Conservation (phyloP, 2,888 invertebrate species). For the Priocnemis perturbator region DNA sequence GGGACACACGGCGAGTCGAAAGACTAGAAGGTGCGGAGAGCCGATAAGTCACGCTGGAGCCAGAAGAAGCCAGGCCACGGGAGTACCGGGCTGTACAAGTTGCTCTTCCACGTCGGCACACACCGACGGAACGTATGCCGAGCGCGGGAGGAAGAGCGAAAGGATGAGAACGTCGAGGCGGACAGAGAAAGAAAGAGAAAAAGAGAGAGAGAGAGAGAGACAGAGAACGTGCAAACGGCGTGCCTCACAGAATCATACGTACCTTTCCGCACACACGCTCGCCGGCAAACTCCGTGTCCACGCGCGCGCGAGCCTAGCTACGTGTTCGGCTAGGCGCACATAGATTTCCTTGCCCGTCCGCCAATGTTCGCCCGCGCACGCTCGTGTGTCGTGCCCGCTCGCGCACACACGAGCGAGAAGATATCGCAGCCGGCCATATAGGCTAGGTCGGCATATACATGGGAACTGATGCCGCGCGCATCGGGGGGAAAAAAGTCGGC, state of each 20-base stretch:
- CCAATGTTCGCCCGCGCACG: conserved; percentile 35
- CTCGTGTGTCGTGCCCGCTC: conserved; percentile 24
- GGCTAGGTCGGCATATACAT: conserved; percentile 69
- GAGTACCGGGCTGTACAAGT: conserved; percentile 57
- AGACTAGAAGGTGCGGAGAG: conserved; percentile 51
- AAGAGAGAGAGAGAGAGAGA: conserved; percentile 29
- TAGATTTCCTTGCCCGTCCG: conserved; percentile 2
- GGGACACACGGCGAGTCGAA: conserved; percentile 27
- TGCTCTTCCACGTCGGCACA: conserved; percentile 47
- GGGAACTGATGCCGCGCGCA: conserved; percentile 67
- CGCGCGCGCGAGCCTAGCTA: too few species aligned
- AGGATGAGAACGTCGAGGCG: conserved; percentile 10
- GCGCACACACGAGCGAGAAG: conserved; percentile 39
- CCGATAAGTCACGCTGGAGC: conserved; percentile 66
- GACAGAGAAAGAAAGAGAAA: conserved; percentile 22
- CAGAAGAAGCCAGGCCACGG: conserved; percentile 43
- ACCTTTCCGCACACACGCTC: neutral
- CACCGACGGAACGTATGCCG: conserved; percentile 8
- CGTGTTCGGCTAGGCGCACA: conserved; percentile 4
- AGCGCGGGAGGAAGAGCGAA: neutral
- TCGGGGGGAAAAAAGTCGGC: conserved; percentile 53
- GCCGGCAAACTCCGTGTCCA: too few species aligned
- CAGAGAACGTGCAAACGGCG: neutral
- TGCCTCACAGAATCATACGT: neutral
- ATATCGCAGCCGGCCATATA: conserved; percentile 68